phyloP scores from a whole-genome alignment of 2,888 invertebrate species.

The Cabera pusaria region DNA sequence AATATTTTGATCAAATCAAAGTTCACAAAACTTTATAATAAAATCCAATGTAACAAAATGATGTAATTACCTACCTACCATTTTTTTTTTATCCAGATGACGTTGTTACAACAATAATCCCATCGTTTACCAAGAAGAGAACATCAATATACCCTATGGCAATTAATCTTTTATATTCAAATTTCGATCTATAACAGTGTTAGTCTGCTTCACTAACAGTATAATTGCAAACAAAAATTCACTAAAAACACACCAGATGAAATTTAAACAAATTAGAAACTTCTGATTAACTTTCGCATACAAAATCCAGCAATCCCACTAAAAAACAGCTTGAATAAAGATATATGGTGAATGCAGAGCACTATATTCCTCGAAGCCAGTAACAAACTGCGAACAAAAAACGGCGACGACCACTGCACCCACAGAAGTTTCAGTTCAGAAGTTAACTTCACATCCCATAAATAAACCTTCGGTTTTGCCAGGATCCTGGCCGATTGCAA shows the following conservation, averaged over 20 bases:
- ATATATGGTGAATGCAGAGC: slow-evolving; percentile 51
- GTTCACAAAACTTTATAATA: no score
- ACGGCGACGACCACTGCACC: slow-evolving; percentile 63
- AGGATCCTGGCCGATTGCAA: slow-evolving; percentile 77
- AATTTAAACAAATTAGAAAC: slow-evolving; percentile 32
- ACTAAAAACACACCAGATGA: slow-evolving; percentile 12
- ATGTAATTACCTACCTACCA: slow-evolving; percentile 64
- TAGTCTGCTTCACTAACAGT: no score
- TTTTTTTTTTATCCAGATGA: slow-evolving; percentile 46
- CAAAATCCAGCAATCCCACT: slow-evolving; percentile 36
- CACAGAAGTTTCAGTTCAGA: slow-evolving; percentile 71
- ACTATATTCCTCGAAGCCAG: slow-evolving; percentile 53
- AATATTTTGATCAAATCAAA: no score
- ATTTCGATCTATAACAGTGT: background rate
- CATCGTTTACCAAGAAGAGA: no score
- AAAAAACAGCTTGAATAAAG: slow-evolving; percentile 41
- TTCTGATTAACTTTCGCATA: slow-evolving; percentile 36
- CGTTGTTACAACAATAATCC: slow-evolving; percentile 55
- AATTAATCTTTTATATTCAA: slow-evolving; percentile 9
- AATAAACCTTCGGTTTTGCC: slow-evolving; percentile 82
- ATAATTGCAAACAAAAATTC: slow-evolving; percentile 12
- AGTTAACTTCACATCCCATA: slow-evolving; percentile 75
- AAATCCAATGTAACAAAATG: no score
- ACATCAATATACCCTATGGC: no score
- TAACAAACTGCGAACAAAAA: slow-evolving; percentile 63